Evolutionary conservation across 2,888 invertebrate species (phyloP), one percentile per base, ranked within the genome.

Genomic region (Hirtodrosophila histrioides): DNA sequence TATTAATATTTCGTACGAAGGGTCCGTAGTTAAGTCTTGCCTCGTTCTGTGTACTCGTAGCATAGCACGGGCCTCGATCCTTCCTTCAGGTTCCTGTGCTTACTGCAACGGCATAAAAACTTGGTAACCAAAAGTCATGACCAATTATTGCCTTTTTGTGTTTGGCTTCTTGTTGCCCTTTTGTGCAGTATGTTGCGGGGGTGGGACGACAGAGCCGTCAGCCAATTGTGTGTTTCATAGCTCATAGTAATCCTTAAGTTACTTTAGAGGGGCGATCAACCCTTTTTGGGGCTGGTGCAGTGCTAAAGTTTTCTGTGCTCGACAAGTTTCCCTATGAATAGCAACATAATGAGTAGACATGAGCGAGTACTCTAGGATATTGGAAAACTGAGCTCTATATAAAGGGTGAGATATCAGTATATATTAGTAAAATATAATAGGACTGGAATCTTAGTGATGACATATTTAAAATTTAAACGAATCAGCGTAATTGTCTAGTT

Each of bases 61-160:
- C 17, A 35, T 36, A 45, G 27, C 33, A 39, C 39, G 41, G 36
- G 11, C 43, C 33, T 48, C 29, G 31, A 29, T 39, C 27, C 40
- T 58, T 11, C 37, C 43, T 60, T 24, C 31, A 31, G 6, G 9
- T 8, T 31, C 7, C 31, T 8, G 8, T 31, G 31, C 31, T 31
- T 7, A 48, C 12, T 45, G 53, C 23, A 36, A 43, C 31, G 27
- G 55, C 46, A 44, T 17, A 45, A 48, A 48, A 74, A 70, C 75
- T 72, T 70, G 69, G 76, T 82, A 82, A 73, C 82, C 86, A 72
- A 83, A 74, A 85, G 86, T 88, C 88, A 85, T 70, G 84, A 73
- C 86, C 84, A 85, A 85, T 85, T 85, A 85, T 86, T 79, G 72
- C 62, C 69, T 66, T 70, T 86, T 74, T 81, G 75, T 75, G 67